A percentile compares a stretch with the other conserved stretches of the same genome.
phyloP scores from a whole-genome alignment of 2,113 vertebrate species.

The Percopsis transmontana region DNA sequence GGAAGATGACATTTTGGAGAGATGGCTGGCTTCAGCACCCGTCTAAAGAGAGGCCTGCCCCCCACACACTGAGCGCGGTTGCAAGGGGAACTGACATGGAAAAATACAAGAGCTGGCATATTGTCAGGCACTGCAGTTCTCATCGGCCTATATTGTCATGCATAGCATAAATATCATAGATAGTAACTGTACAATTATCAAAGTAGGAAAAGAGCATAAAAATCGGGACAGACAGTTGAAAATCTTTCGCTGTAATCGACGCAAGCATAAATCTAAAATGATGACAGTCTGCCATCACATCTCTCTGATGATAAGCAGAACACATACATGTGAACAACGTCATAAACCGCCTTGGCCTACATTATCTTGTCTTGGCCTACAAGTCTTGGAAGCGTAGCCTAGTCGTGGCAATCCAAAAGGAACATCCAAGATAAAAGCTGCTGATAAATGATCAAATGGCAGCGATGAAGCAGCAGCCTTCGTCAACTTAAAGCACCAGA shows the following conservation, averaged over 20 bases:
- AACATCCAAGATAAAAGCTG: conserved; percentile 51
- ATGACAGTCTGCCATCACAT: conserved; percentile 31
- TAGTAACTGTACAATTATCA: not conserved
- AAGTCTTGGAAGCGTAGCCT: conserved; percentile 39
- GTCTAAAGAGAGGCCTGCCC: conserved; percentile 62
- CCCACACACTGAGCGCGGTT: conserved; percentile 56
- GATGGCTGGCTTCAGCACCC: conserved; percentile 62
- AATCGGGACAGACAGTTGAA: not conserved
- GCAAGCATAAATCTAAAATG: not conserved
- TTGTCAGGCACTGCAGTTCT: conserved; percentile 52
- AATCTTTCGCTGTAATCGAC: too few species aligned
- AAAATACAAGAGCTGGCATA: conserved; percentile 69
- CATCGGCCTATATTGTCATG: conserved; percentile 35
- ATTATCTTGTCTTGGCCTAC: conserved; percentile 46
- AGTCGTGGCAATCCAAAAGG: conserved; percentile 35
- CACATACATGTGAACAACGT: conserved; percentile 33
- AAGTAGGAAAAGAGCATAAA: not conserved
- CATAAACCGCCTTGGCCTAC: conserved; percentile 25
- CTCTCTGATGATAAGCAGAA: conserved; percentile 45
- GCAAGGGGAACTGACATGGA: conserved; percentile 72
- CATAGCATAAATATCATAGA: conserved; percentile 20
- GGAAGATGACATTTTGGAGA: conserved; percentile 55
- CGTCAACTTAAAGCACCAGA: conserved; percentile 56
- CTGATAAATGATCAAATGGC: conserved; percentile 65
- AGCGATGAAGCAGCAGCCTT: conserved; percentile 57